These are phyloP conservation scores for Ailurus styani DNA, from an alignment of 2,113 vertebrate species.

Conservation along the genomic window DNA sequence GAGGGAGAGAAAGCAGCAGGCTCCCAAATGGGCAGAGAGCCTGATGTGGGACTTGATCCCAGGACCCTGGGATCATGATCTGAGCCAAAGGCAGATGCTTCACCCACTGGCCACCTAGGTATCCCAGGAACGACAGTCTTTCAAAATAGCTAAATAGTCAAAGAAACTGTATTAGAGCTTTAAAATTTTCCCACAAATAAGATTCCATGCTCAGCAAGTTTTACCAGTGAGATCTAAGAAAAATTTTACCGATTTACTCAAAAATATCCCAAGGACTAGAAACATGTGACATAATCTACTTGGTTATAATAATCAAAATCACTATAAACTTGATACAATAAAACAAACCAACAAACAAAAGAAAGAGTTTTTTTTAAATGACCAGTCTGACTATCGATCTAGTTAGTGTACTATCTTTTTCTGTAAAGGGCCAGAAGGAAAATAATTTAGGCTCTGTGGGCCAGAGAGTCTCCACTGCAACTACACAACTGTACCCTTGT, in stretches of 20 bases:
- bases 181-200: neutral
- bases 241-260: neutral
- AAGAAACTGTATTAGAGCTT: neutral
- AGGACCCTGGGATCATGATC: no score
- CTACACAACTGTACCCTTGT: neutral
- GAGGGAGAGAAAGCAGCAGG: no score
- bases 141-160: neutral
- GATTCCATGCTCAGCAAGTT: neutral
- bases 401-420: neutral
- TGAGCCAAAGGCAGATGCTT: no score
- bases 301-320: conserved; percentile 2
- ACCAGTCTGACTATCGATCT: neutral
- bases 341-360: neutral
- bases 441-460: neutral
- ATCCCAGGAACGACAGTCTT: neutral
- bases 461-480: neutral
- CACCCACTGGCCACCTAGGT: no score
- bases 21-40: no score
- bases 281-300: neutral
- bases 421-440: neutral
- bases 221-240: neutral
- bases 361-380: neutral
- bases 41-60: no score
- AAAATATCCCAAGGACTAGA: neutral
- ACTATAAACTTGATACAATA: neutral